Base-by-base conservation (phyloP, 1,140 invertebrate genomes). In the Cyphomyrmex costatus region DNA sequence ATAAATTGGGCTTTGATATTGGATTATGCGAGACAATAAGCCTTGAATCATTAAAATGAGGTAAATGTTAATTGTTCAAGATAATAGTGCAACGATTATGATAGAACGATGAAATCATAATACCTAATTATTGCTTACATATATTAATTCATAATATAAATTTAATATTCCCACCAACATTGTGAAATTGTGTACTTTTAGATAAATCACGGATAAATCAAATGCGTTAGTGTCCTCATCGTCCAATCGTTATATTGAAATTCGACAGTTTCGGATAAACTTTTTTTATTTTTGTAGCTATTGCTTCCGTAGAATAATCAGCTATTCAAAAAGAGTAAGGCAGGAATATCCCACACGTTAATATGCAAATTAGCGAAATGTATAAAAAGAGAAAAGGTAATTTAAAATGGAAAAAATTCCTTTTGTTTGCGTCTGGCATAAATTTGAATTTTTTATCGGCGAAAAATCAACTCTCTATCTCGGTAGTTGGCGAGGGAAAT, bases 391-490 rank as follows among this genome's bases (percentile, higher is more conserved):
- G 14, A 24, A 65, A 46, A 56, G 33, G 12, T 27, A 80, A 80
- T 53, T 70, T 51, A 80, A 56, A 80, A 70, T 58, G 16, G 16
- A 56, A 49, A 12, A 36, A n/a, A 80, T 70, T 56, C 27, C 77
- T 70, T 80, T 70, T 80, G 46, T 70, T 70, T 58, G 49, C 16
- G 16, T 36, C 33, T 16, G 30, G 65, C 63, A 80, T 80, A 80
- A 80, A 80, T 80, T 80, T 80, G 12, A 80, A 80, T 80, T 80
- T 80, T 80, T 80, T 70, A 70, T 70, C 65, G 65, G 33, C 6
- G 49, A 70, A 80, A 70, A 70, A 80, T 70, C 78, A 70, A 80
- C 49, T 80, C 46, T 68, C 60, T 70, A 70, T 42, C 49, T 80
- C 49, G 30, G 24, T 5, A 14, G 5, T 42, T 58, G 49, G 65